These are phyloP conservation scores for Archips xylosteana DNA, from an alignment of 2,888 invertebrate genomes.

Conservation along the genomic window DNA sequence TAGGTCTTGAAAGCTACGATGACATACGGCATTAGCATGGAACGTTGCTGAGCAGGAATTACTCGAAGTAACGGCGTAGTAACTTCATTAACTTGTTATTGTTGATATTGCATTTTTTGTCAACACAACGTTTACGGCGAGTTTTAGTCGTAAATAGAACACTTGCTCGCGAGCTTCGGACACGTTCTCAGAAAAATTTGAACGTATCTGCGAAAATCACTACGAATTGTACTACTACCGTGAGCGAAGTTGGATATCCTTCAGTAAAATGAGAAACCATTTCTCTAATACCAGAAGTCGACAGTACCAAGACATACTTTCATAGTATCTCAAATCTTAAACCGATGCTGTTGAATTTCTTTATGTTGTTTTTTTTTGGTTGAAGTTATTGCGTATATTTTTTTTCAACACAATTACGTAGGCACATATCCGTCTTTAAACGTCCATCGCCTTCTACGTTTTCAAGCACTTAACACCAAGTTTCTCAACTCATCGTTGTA, in stretches of 20 bases:
- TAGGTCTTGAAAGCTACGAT: neutral
- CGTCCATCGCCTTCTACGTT: neutral
- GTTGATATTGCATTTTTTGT: neutral
- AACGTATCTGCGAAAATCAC: neutral
- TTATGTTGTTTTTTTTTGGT: neutral
- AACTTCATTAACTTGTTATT: neutral
- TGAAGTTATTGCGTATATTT: neutral
- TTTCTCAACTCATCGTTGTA: constrained; percentile 1
- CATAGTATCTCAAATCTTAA: neutral
- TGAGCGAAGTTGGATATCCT: constrained; percentile 9
- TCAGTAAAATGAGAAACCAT: constrained; percentile 22
- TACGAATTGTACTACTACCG: constrained; percentile 17
- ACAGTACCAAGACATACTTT: constrained; percentile 5
- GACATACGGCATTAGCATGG: neutral
- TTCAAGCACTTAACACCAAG: constrained; percentile 17
- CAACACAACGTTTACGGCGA: neutral
- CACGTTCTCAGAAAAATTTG: neutral
- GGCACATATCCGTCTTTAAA: neutral
- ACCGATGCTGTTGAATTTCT: neutral
- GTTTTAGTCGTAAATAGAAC: neutral
- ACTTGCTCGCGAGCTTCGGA: neutral
- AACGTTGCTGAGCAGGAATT: neutral
- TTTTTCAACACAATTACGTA: neutral
- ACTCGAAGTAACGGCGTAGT: neutral
- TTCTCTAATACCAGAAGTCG: constrained; percentile 10